A percentile compares a stretch with the other conserved stretches of the same genome.
These are phyloP conservation scores for Mesorhabditis sp. DNA, from an alignment of 2,888 invertebrate genomes.

Conservation along the genomic window DNA sequence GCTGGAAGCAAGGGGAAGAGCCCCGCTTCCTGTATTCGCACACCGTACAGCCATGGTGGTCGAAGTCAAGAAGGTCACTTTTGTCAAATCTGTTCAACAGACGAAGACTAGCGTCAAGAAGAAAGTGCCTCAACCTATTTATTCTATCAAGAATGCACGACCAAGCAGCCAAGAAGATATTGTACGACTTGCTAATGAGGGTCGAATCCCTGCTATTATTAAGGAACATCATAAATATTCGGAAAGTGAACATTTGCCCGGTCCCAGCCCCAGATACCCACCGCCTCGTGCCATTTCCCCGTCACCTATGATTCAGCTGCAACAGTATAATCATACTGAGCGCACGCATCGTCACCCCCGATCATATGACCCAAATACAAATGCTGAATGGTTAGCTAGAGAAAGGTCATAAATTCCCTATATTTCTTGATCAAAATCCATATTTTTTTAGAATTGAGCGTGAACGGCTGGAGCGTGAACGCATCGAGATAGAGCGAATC, in stretches of 20 bases:
- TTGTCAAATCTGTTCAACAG: neutral
- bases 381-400: neutral
- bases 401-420: neutral
- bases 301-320: slow-evolving; percentile 2
- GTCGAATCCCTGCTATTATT: neutral
- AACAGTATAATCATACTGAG: neutral
- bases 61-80: slow-evolving; percentile 2
- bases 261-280: neutral
- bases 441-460: slow-evolving; percentile 26
- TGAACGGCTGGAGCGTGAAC: slow-evolving; percentile 37
- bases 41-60: neutral
- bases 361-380: neutral
- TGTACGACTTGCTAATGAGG: neutral
- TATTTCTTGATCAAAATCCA: neutral
- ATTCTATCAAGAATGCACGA: neutral
- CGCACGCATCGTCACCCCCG: neutral
- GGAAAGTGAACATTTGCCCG: neutral
- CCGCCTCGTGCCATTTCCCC: neutral
- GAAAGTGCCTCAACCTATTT: neutral
- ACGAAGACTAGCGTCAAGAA: neutral
- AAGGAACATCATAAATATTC: neutral
- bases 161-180: neutral
- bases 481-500: slow-evolving; percentile 51
- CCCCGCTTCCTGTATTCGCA: neutral
- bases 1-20: too few relatives aligned